Base-by-base conservation (phyloP, 37 sponge, comb jelly and placozoan species). In the Corticium candelabrum region DNA sequence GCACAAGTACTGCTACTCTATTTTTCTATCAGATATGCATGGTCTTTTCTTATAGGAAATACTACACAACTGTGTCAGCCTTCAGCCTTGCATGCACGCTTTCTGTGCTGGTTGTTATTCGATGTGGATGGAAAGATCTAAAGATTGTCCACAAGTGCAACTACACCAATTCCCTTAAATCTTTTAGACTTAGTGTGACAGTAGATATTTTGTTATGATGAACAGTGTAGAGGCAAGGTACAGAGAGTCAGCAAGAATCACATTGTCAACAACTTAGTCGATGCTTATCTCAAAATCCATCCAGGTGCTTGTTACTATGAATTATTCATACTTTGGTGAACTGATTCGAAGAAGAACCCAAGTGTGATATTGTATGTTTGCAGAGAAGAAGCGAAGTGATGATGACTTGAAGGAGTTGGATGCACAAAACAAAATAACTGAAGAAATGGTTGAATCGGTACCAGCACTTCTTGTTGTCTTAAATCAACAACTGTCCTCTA, bases 51-150 rank as follows among this genome's bases (percentile, higher is more conserved):
- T n/a, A n/a, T 76, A 87, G 88, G 91, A 91, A 41, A 85, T 91
- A 30, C 80, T 91, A 2, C 91, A 91, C 40, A 83, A 87, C 40
- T 91, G 91, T 79, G 81, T 91, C 72, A 92, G 93, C 40, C 77
- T 95, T 31, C 96, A 92, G 75, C 96, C 96, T 3, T 95, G 96
- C 41, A 85, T 92, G 90, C 96, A 95, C 57, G 80, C 80, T 34
- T 95, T 88, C 68, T 95, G 96, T 85, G 90, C 74, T 39, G 96
- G 96, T 34, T 95, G 96, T 74, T 95, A 95, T 78, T 95, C 96
- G 5, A 80, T 78, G 2, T 95, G 96, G 96, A 95, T 95, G 96
- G 76, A 67, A 0, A 67, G 76, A n/a, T 89, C 96, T 36, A 80
- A 77, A 31, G 68, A 77, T 2, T 95, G 96, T 69, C 96, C 96